Percentiles rank a stretch among this genome's conserved stretches.
phyloP scores from a whole-genome alignment of 2,888 invertebrate genomes.

The Seira sanloemensis region DNA sequence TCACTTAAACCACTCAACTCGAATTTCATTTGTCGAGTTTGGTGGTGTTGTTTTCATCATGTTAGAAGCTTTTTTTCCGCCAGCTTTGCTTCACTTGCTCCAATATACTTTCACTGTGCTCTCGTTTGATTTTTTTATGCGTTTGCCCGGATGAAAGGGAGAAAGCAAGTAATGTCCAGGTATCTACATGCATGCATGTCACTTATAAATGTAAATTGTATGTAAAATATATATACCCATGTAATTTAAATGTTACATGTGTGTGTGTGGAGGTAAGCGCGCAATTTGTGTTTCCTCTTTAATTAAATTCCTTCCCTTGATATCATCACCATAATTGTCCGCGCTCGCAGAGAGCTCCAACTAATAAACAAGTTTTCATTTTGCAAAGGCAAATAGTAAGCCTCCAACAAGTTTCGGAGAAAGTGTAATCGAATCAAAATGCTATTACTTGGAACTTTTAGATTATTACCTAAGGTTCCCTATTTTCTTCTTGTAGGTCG shows the following conservation, averaged over 20 bases:
- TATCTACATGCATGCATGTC: too few species aligned
- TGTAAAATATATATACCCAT: too few species aligned
- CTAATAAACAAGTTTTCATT: not conserved
- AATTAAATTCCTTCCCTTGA: conserved; percentile 48
- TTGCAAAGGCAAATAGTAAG: not conserved
- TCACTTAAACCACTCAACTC: conserved; percentile 23
- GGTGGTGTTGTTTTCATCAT: not conserved
- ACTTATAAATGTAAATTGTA: not conserved
- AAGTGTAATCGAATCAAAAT: conserved; percentile 9
- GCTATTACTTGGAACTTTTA: not conserved
- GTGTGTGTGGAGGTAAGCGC: conserved; percentile 9
- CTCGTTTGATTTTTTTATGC: not conserved
- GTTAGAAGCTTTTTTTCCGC: not conserved
- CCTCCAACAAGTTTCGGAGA: not conserved
- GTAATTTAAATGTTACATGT: not conserved
- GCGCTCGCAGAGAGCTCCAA: not conserved
- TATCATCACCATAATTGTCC: too few species aligned
- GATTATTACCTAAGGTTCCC: not conserved
- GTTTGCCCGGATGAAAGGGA: not conserved
- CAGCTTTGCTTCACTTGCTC: not conserved
- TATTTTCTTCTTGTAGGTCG: conserved; percentile 80
- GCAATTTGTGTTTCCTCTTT: conserved; percentile 37
- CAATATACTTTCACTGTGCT: not conserved
- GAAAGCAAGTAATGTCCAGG: not conserved
- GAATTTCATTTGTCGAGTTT: conserved; percentile 31